phyloP scores from a whole-genome alignment of 35 echinoderm and acorn worm species.

The Heliocidaris tuberculata region DNA sequence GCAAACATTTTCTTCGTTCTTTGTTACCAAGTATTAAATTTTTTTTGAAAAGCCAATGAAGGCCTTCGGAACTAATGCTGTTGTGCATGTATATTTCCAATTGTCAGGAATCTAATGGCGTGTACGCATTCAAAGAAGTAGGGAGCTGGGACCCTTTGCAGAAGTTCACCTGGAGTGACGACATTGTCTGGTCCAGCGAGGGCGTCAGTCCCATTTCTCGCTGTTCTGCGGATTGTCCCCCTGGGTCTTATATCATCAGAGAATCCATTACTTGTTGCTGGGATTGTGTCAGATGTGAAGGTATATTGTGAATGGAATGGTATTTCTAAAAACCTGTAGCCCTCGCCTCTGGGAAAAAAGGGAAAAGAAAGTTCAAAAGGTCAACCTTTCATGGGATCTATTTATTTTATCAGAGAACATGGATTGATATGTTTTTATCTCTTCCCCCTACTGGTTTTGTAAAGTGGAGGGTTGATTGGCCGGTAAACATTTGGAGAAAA shows the following conservation, averaged over 20 bases:
- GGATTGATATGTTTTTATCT: too few relatives aligned
- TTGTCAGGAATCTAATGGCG: conserved; percentile 23
- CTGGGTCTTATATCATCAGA: conserved; percentile 60
- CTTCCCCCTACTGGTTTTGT: too few relatives aligned
- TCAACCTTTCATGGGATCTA: too few relatives aligned
- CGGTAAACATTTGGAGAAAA: too few relatives aligned
- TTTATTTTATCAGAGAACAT: too few relatives aligned
- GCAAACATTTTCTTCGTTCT: too few relatives aligned
- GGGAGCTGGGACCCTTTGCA: conserved; percentile 63
- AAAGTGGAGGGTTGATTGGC: too few relatives aligned
- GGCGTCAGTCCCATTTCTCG: conserved; percentile 55
- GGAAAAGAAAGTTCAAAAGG: too few relatives aligned
- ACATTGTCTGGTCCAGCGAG: conserved; percentile 55
- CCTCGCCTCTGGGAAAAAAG: too few relatives aligned
- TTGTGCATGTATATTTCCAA: background rate
- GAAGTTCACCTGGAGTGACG: conserved; percentile 29
- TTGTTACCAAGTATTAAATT: too few relatives aligned
- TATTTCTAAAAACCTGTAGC: background rate
- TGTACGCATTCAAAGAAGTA: conserved; percentile 57
- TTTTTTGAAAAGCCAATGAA: too few relatives aligned
- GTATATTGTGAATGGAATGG: conserved; percentile 20
- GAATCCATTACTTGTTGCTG: conserved; percentile 72
- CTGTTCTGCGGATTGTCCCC: conserved; percentile 71
- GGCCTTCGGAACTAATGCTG: background rate
- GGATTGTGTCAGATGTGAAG: conserved; percentile 73